A percentile compares a stretch with the other conserved stretches of the same genome.
Evolutionary conservation across 2,797 vertebrate genomes (phyloP).

Genomic region (Rhinichthys osculus): DNA sequence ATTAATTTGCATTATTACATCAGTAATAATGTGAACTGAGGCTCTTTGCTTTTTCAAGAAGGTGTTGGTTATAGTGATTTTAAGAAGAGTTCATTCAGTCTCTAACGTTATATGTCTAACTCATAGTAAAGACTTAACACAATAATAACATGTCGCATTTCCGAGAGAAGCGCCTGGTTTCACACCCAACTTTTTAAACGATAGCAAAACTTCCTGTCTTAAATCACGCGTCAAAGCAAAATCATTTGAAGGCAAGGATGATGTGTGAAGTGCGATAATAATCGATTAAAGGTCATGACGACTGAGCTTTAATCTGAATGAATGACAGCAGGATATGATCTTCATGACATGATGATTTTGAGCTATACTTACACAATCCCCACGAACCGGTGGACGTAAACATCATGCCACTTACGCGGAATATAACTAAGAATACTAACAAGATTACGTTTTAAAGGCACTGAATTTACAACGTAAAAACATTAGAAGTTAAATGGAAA

Average conservation of each 20-base stretch:
- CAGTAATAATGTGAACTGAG: neutral
- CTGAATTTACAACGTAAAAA: constrained; percentile 56
- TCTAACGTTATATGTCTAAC: neutral
- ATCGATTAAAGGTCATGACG: neutral
- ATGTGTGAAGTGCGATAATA: neutral
- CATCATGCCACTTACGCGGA: constrained; percentile 65
- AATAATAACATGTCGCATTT: constrained; percentile 2
- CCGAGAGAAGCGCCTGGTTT: neutral
- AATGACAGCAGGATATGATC: constrained; percentile 71
- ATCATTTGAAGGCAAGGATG: neutral
- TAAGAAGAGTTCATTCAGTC: neutral
- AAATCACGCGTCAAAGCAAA: neutral
- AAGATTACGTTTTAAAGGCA: constrained; percentile 8
- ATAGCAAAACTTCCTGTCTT: neutral
- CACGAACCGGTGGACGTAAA: constrained; percentile 81
- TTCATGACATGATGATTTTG: constrained; percentile 18
- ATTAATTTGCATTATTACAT: neutral
- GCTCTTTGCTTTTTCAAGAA: neutral
- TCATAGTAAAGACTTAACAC: neutral
- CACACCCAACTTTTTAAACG: neutral
- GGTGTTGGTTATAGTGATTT: neutral
- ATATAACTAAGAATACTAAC: neutral
- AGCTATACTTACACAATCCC: constrained; percentile 79
- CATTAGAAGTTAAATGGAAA: constrained; percentile 56
- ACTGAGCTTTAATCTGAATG: constrained; percentile 59